These are phyloP conservation scores for Chlamydotis undulata DNA, from an alignment of 2,113 vertebrate species.

Conservation along the genomic window DNA sequence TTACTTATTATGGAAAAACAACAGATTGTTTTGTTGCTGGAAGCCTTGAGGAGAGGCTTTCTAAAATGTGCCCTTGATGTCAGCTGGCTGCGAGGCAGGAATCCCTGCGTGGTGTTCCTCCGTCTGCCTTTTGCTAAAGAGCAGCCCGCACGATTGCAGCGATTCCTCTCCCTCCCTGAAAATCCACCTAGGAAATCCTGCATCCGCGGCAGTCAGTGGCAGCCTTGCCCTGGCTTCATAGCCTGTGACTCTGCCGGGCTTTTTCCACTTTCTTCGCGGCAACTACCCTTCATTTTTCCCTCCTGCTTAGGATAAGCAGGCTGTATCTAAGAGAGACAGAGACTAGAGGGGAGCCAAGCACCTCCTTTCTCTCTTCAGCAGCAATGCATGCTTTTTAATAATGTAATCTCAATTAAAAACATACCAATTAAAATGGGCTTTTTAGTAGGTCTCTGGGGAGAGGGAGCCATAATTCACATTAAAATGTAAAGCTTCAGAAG, in stretches of 20 bases:
- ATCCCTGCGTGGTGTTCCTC: neutral
- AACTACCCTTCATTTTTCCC: neutral
- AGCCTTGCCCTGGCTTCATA: neutral
- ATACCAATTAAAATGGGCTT: conserved; percentile 62
- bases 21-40: neutral
- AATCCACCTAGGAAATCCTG: neutral
- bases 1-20: neutral
- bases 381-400: conserved; percentile 59
- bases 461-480: conserved; percentile 54
- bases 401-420: conserved; percentile 65
- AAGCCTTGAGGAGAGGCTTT: neutral
- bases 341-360: neutral
- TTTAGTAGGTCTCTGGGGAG: conserved; percentile 55
- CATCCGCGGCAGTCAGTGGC: neutral
- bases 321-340: neutral
- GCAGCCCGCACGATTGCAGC: accelerated
- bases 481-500: conserved; percentile 59
- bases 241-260: neutral
- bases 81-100: neutral
- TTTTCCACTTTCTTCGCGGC: neutral
- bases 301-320: neutral
- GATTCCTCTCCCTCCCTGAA: neutral
- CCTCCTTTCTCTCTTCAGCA: conserved; percentile 33
- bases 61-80: neutral
- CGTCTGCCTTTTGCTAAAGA: neutral